These are phyloP conservation scores for Gymnosoma rotundatum DNA, from an alignment of 2,888 invertebrate genomes.

Conservation along the genomic window DNA sequence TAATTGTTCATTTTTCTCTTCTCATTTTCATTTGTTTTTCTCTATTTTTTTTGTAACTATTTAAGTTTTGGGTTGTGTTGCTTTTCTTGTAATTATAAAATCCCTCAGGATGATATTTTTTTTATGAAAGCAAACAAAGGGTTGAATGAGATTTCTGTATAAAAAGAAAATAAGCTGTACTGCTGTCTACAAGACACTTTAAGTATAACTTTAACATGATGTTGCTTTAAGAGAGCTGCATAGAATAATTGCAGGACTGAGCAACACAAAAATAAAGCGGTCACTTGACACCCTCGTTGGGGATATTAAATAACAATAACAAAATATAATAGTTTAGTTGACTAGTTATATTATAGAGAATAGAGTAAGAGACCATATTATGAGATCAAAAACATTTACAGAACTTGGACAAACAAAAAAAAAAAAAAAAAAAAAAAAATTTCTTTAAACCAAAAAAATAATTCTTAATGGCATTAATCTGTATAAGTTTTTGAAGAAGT, in stretches of 20 bases:
- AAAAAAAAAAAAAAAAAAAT: too few species aligned
- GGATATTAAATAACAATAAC: slow-evolving; percentile 32
- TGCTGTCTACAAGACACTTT: slow-evolving; percentile 17
- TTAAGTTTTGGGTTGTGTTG: slow-evolving; percentile 30
- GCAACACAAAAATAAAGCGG: slow-evolving; percentile 21
- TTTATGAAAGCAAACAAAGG: not conserved
- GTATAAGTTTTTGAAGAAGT: too few species aligned
- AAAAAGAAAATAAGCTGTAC: not conserved
- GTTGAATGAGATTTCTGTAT: not conserved
- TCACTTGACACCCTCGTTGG: slow-evolving; percentile 49
- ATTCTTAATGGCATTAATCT: too few species aligned
- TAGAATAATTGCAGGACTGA: not conserved
- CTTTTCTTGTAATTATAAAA: slow-evolving; percentile 8
- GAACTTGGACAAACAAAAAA: too few species aligned
- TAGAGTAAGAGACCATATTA: too few species aligned
- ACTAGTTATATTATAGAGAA: too few species aligned
- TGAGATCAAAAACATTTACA: too few species aligned
- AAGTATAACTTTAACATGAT: slow-evolving; percentile 17
- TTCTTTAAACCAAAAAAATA: too few species aligned
- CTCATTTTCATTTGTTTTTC: not conserved
- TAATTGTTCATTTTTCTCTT: not conserved
- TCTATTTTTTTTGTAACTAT: not conserved
- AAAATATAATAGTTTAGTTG: too few species aligned
- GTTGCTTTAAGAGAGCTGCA: slow-evolving; percentile 5
- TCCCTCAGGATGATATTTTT: slow-evolving; percentile 35